These are phyloP conservation scores for Burhinus bistriatus DNA, from an alignment of 2,113 vertebrate species.

Conservation along the genomic window DNA sequence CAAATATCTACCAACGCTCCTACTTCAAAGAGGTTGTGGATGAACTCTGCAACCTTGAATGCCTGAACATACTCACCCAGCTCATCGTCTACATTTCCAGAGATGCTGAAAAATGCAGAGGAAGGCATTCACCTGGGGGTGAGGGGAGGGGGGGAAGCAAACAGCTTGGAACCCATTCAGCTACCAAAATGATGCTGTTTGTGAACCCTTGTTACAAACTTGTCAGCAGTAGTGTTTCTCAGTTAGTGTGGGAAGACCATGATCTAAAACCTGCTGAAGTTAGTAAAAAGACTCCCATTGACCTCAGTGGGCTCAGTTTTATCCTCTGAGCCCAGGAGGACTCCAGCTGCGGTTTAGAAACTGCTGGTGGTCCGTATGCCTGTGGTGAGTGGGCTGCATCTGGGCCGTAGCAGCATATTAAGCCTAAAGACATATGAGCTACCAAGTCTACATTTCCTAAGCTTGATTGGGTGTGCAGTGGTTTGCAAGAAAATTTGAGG, in stretches of 20 bases:
- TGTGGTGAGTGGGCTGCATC: slow-evolving; percentile 13
- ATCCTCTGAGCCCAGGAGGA: not conserved
- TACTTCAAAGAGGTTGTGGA: not conserved
- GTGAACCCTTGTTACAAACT: not conserved
- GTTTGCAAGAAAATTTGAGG: slow-evolving; percentile 44
- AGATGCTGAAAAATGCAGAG: not conserved
- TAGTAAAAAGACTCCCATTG: not conserved
- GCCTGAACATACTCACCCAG: not conserved
- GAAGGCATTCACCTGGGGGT: not conserved
- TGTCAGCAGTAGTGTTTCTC: not conserved
- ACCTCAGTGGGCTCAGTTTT: not conserved
- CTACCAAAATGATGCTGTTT: not conserved
- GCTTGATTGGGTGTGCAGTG: slow-evolving; percentile 7
- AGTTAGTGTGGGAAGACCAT: not conserved
- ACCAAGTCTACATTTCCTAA: slow-evolving; percentile 13
- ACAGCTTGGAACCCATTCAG: not conserved
- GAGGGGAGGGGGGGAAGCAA: not conserved
- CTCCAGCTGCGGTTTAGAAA: not conserved
- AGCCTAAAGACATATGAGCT: slow-evolving; percentile 25
- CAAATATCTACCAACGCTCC: not conserved
- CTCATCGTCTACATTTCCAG: not conserved
- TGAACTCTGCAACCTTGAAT: not conserved
- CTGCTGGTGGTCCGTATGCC: slow-evolving; percentile 16
- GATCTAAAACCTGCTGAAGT: slow-evolving; percentile 28
- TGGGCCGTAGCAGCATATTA: not conserved